These are phyloP conservation scores for Melieria crassipennis DNA, from an alignment of 2,888 invertebrate species.

Conservation along the genomic window DNA sequence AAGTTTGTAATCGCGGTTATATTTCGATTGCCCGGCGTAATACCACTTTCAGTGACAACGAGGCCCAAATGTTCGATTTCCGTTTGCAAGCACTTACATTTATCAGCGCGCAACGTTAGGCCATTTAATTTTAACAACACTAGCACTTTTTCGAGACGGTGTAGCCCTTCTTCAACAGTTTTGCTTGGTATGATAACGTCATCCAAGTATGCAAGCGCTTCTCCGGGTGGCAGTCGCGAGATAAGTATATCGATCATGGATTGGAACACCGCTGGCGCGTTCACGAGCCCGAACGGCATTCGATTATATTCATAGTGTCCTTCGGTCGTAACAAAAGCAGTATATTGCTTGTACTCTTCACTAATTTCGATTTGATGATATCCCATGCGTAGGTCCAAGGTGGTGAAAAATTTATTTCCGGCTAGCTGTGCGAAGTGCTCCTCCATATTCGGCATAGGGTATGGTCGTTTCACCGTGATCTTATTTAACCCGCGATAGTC, in stretches of 20 bases:
- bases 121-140: not conserved
- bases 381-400: slow-evolving; percentile 35
- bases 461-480: slow-evolving; percentile 38
- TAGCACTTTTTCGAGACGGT: not conserved
- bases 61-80: slow-evolving; percentile 36
- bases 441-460: slow-evolving; percentile 41
- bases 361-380: slow-evolving; percentile 40
- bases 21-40: slow-evolving; percentile 35
- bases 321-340: slow-evolving; percentile 2
- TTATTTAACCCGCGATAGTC: slow-evolving; percentile 38
- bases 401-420: slow-evolving; percentile 36
- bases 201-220: slow-evolving; percentile 1
- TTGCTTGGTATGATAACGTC: slow-evolving; percentile 3
- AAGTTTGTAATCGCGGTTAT: slow-evolving; percentile 37
- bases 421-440: slow-evolving; percentile 41
- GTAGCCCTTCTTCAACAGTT: not conserved
- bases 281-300: slow-evolving; percentile 8
- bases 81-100: slow-evolving; percentile 36
- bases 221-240: no score
- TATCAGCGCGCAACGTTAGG: slow-evolving; percentile 36
- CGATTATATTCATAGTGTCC: not conserved
- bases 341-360: slow-evolving; percentile 11
- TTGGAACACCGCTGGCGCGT: slow-evolving; percentile 2
- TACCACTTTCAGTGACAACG: slow-evolving; percentile 32
- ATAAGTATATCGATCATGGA: not conserved